Base-by-base conservation (phyloP, 1,140 invertebrate genomes). In the Samia ricini region DNA sequence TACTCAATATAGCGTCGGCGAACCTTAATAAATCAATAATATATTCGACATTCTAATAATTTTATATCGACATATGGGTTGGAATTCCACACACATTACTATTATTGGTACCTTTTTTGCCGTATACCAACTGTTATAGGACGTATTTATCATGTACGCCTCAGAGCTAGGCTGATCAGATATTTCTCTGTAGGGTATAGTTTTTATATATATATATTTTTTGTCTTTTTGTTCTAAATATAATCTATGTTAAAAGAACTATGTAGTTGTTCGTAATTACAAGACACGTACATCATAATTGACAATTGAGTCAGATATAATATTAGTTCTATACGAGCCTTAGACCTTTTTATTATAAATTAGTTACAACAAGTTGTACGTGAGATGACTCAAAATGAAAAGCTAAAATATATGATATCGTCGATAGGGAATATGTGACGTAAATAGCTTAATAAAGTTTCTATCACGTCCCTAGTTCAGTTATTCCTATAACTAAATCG, bases 371-470 rank as follows among this genome's bases (percentile, higher is more conserved):
- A 42, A 42, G 8, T 42, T 42, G 33, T 42, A 42, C 33, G 33
- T 42, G 33, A 42, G 33, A 42, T 10, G 15, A 42, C 12, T 42
- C 33, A 4, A 42, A 42, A 42, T 42, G 4, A 42, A 12, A 42
- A 8, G 33, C 8, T 42, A 42, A 15, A 12, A 10, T 42, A 42
- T 42, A 42, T 12, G 33, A 42, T 1, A 42, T 42, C 12, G 10
- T 42, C 33, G 33, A 42, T 12, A 42, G 33, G 10, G 12, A 42
- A 15, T 42, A 42, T 42, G 33, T 42, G 8, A 7, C 50, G 19
- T 51, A 51, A 51, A 22, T 51, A 19, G 50, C 50, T 51, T 12
- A 22, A 51, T 51, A 51, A 21, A 20, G 50, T 22, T 51, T 51
- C n/a, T 51, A 51, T 20, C 50, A 51, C 50, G 50, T 51, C 20